phyloP scores from a whole-genome alignment of 2,113 vertebrate species.

The Otolemur garnettii region DNA sequence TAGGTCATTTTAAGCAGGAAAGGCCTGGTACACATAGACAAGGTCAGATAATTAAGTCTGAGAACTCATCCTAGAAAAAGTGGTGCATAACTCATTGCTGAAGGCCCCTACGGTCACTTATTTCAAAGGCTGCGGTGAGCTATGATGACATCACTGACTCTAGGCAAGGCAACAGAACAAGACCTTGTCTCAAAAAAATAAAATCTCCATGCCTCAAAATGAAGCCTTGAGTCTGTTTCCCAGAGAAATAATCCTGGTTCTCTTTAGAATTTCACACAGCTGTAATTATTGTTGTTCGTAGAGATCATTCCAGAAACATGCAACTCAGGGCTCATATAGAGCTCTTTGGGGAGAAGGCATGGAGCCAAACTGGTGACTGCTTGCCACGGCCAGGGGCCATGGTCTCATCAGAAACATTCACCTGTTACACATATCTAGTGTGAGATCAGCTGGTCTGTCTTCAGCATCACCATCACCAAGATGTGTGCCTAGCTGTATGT shows the following conservation, averaged over 20 bases:
- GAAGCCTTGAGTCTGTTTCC: neutral
- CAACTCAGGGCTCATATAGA: neutral
- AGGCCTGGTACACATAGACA: neutral
- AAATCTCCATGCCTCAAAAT: neutral
- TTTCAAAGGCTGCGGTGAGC: no score
- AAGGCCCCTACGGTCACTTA: no score
- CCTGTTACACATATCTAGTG: neutral
- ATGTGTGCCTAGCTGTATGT: neutral
- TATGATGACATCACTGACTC: no score
- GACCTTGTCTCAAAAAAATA: no score
- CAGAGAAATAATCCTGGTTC: neutral
- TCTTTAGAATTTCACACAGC: neutral
- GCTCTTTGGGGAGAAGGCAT: neutral
- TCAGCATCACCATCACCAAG: neutral
- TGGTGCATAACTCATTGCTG: no score
- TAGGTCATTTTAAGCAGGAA: neutral
- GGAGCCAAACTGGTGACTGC: neutral
- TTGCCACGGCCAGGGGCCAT: fast-evolving
- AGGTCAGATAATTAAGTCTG: no score
- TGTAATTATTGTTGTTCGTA: neutral
- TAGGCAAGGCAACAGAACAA: no score
- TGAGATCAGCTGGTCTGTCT: conserved; percentile 41
- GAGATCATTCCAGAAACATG: conserved; percentile 11
- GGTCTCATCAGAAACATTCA: neutral
- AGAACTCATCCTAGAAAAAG: no score